Evolutionary conservation across 2,797 vertebrate genomes (phyloP).

Genomic region (Meda fulgida): DNA sequence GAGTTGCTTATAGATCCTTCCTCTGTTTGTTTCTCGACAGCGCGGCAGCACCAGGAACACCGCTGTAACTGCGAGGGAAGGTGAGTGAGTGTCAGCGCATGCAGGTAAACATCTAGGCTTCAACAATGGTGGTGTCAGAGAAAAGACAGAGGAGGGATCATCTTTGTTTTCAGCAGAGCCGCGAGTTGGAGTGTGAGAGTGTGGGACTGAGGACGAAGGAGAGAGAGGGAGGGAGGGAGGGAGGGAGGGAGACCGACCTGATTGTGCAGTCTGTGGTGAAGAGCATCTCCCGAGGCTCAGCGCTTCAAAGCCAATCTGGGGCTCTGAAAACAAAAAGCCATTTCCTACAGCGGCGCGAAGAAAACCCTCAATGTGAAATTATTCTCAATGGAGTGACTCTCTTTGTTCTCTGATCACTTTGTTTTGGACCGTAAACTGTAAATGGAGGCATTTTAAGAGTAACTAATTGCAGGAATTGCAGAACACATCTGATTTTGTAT

Average conservation of each 20-base stretch:
- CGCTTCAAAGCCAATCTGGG: conserved; percentile 74
- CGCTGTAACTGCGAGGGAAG: conserved; percentile 47
- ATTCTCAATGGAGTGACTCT: conserved; percentile 55
- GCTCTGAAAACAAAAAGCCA: conserved; percentile 72
- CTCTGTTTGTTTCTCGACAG: conserved; percentile 47
- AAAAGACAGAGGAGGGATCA: conserved; percentile 61
- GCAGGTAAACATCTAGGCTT: conserved; percentile 56
- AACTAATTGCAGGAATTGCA: conserved; percentile 62
- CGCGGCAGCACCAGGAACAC: conserved; percentile 17
- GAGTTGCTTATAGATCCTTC: conserved; percentile 33
- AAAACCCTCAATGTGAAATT: conserved; percentile 58
- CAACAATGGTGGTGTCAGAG: conserved; percentile 45
- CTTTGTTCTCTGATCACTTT: conserved; percentile 67
- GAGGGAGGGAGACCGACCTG: conserved; percentile 55
- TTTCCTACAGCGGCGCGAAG: conserved; percentile 66
- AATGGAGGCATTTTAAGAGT: conserved; percentile 49
- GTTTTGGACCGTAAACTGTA: conserved; percentile 56
- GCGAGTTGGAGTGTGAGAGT: conserved; percentile 61
- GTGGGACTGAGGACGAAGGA: conserved; percentile 51
- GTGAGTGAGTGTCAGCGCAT: conserved; percentile 51
- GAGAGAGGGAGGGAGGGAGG: neutral
- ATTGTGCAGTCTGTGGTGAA: conserved; percentile 69
- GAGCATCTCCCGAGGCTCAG: conserved; percentile 64
- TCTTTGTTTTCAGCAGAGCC: conserved; percentile 73
- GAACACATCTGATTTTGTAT: conserved; percentile 69